These are phyloP conservation scores for Sciaenops ocellatus DNA, from an alignment of 2,797 vertebrate genomes.

Conservation along the genomic window DNA sequence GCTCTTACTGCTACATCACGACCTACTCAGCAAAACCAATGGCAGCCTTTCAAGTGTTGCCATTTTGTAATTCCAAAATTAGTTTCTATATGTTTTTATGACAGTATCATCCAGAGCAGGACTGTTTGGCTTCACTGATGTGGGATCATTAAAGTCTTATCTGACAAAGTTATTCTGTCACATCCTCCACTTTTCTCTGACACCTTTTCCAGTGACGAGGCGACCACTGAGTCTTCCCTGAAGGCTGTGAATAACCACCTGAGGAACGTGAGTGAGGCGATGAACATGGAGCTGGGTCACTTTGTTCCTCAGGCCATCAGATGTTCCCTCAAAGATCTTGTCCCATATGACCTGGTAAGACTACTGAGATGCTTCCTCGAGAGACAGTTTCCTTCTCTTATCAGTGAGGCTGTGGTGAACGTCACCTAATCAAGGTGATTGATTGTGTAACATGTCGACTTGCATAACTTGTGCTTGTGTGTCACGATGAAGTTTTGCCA, in stretches of 20 bases:
- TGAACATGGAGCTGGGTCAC: constrained; percentile 46
- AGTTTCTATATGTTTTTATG: not conserved
- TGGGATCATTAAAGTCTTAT: too few relatives aligned
- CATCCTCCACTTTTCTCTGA: not conserved
- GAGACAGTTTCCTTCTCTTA: not conserved
- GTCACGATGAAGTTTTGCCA: too few relatives aligned
- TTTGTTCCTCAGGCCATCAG: constrained; percentile 78
- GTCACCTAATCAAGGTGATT: too few relatives aligned
- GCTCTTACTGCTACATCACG: not conserved
- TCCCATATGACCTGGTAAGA: constrained; percentile 81
- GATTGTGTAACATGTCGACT: too few relatives aligned
- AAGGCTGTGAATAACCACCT: constrained; percentile 68
- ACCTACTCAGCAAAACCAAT: too few relatives aligned
- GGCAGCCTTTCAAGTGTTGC: not conserved
- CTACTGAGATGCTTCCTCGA: not conserved
- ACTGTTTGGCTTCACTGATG: too few relatives aligned
- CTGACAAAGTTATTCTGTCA: not conserved
- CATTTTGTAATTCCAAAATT: not conserved
- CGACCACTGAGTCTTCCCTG: constrained; percentile 33
- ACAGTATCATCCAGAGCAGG: too few relatives aligned
- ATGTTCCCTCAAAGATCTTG: constrained; percentile 85
- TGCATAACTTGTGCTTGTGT: too few relatives aligned
- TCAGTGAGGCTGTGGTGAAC: too few relatives aligned
- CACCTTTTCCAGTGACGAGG: constrained; percentile 41
- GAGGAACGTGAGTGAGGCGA: constrained; percentile 57